Conservation (phyloP, 2,113 vertebrate genomes). For the Pedetes capensis region DNA sequence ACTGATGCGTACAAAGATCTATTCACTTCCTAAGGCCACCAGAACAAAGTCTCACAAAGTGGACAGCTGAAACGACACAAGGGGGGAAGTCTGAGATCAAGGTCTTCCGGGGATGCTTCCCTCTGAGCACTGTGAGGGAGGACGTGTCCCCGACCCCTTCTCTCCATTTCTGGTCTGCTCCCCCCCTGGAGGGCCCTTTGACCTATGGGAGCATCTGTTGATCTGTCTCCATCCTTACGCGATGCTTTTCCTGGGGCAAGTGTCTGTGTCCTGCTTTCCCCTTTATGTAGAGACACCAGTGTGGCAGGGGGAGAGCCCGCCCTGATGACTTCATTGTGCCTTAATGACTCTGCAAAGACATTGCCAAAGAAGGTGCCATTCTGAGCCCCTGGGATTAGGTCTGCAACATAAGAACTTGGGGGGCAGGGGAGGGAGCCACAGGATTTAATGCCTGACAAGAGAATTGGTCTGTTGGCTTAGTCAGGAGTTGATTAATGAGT, state of each 20-base stretch:
- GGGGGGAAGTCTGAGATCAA: neutral
- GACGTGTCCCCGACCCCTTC: accelerated
- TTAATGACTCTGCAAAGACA: neutral
- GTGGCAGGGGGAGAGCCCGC: too few species aligned
- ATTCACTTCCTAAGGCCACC: neutral
- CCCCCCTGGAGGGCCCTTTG: accelerated
- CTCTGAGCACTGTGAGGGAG: neutral
- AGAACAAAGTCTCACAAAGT: neutral
- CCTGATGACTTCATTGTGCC: neutral
- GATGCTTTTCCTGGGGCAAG: accelerated
- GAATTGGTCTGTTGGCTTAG: neutral
- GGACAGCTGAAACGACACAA: neutral
- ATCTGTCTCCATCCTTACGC: neutral
- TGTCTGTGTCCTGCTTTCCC: neutral
- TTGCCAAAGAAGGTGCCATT: neutral
- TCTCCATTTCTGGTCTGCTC: neutral
- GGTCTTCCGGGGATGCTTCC: neutral
- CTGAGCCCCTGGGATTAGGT: neutral
- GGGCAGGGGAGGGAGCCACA: too few species aligned
- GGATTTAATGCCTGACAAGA: neutral
- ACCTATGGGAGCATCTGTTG: neutral
- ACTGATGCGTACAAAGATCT: too few species aligned
- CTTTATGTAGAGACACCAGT: neutral
- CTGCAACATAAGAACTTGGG: neutral
- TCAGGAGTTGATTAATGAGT: neutral